Evolutionary conservation across 2,113 vertebrate genomes (phyloP).

Genomic region (Chauna torquata): DNA sequence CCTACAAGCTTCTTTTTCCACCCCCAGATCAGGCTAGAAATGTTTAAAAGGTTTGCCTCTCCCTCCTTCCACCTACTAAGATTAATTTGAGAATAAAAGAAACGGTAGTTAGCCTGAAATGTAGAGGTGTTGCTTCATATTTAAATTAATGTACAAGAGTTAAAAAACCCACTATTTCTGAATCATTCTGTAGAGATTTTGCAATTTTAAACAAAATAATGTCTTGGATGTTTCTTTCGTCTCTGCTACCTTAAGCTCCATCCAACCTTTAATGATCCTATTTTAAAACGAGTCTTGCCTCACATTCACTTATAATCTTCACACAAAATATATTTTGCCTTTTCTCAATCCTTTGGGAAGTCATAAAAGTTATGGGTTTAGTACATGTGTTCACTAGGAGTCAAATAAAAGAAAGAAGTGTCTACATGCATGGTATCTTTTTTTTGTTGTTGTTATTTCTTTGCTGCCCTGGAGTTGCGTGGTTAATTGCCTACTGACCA

Average conservation of each 20-base stretch:
- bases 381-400: not conserved
- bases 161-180: not conserved
- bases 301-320: not conserved
- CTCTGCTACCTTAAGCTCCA: not conserved
- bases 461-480: not conserved
- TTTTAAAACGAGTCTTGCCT: constrained; percentile 12
- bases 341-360: not conserved
- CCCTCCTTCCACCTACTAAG: constrained; percentile 41
- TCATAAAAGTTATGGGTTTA: not conserved
- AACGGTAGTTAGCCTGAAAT: constrained; percentile 40
- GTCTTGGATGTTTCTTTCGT: not conserved
- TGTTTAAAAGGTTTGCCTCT: constrained; percentile 21
- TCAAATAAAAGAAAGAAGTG: not conserved
- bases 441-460: not conserved
- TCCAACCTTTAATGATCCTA: not conserved
- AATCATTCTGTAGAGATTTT: constrained; percentile 17
- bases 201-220: constrained; percentile 21
- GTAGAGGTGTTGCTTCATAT: constrained; percentile 51
- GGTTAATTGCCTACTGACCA: not conserved
- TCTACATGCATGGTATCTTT: not conserved
- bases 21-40: constrained; percentile 45
- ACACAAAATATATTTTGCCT: not conserved
- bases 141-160: constrained; percentile 16
- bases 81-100: constrained; percentile 58
- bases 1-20: constrained; percentile 56